phyloP scores from a whole-genome alignment of 2,113 vertebrate genomes.

The Trichomycterus rosablanca region DNA sequence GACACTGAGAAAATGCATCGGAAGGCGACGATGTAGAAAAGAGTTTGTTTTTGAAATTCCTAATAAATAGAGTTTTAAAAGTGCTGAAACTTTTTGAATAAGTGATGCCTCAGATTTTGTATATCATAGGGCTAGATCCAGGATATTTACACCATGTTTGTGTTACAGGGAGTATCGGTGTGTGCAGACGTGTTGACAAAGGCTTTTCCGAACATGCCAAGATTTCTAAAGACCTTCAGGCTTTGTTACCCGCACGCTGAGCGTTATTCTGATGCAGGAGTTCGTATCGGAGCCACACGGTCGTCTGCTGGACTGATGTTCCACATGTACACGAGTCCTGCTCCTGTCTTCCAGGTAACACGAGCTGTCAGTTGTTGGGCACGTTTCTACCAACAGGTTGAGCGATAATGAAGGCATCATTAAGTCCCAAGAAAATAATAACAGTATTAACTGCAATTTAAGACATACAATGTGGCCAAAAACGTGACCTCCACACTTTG shows the following conservation, averaged over 20 bases:
- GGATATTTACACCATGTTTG: background rate
- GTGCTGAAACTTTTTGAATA: too few species aligned
- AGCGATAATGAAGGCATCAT: too few species aligned
- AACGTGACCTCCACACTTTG: too few species aligned
- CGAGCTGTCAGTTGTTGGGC: background rate
- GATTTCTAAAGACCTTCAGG: conserved; percentile 61
- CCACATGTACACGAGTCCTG: conserved; percentile 64
- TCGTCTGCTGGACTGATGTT: conserved; percentile 64
- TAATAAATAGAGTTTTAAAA: too few species aligned
- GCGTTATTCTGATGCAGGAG: conserved; percentile 60
- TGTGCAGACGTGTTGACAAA: conserved; percentile 66
- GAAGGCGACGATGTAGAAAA: too few species aligned
- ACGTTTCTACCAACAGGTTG: background rate
- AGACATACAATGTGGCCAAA: too few species aligned
- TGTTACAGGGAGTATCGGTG: conserved; percentile 72
- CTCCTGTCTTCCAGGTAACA: conserved; percentile 54
- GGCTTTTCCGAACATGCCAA: conserved; percentile 63
- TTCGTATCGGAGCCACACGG: conserved; percentile 61
- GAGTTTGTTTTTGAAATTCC: too few species aligned
- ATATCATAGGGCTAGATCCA: conserved; percentile 8
- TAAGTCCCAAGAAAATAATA: too few species aligned
- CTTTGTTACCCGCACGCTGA: conserved; percentile 61
- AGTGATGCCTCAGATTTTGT: too few species aligned
- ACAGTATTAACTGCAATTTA: too few species aligned
- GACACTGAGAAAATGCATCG: too few species aligned